Evolutionary conservation across 2,113 vertebrate genomes (phyloP), one percentile per base, ranked within the genome.

Genomic region (Pagrus major): DNA sequence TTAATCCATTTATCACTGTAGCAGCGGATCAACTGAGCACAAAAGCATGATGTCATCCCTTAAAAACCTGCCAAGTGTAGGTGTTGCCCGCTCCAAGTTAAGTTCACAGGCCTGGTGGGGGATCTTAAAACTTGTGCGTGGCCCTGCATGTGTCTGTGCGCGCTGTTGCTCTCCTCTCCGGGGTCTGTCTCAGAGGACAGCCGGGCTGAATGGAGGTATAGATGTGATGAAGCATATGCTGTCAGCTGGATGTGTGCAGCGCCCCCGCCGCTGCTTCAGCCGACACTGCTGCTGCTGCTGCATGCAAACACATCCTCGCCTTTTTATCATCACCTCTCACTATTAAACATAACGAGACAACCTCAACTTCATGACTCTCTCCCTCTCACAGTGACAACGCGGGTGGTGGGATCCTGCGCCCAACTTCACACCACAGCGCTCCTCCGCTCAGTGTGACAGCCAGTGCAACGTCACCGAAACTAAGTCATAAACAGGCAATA

Each of bases 21-120:
- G 64, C 56, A 75, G 52, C 65, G 33, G 64, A 76, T 78, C 76
- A 80, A 76, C n/a, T 16, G 63, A 84, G 61, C n/a, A 80, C 76
- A 80, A 81, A 86, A 80, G 83, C 66, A 94, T 94, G 93, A 93
- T 90, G 91, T 94, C 91, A 92, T 91, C 84, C 66, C 14, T 29
- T 29, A 75, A 78, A 81, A 78, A 87, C 72, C 74, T 75, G 66
- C 9, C 71, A 78, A 71, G 80, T 81, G 76, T 65, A 78, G 84
- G 75, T 89, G 82, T 49, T 88, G 81, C 73, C 81, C 2, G 3
- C 41, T 15, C 54, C 39, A 64, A 77, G 66, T 46, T n/a, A 81
- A 84, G 42, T 88, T 86, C 46, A 69, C 46, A 20, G 76, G 37
- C 41, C 70, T 12, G 66, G 55, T 1, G 0, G 46, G 46, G 58